Evolutionary conservation across 2,113 vertebrate species (phyloP), one percentile per base, ranked within the genome.

Genomic region (Opisthocomus hoazin): DNA sequence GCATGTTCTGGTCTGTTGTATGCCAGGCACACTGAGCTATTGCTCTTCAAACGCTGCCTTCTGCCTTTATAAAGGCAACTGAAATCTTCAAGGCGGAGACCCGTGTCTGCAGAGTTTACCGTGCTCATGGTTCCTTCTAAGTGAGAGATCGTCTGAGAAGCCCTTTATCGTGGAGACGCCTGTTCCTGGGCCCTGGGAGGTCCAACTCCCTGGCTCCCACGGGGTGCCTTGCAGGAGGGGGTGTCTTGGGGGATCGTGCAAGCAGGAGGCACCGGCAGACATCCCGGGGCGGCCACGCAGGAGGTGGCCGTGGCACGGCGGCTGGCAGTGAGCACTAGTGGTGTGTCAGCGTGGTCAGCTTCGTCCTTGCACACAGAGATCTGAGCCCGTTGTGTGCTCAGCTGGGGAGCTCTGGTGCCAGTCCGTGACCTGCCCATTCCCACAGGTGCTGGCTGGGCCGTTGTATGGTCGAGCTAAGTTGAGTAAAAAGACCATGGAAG

Each of bases 361-460:
- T 45, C 8, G 1, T 46, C 75, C 39, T 39, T 1, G 10, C 21
- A 13, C 15, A 50, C 1, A 4, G 46, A 27, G 41, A 22, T 12
- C 15, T 3, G 20, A 41, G 58, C 58, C 39, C 0, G 1, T 17
- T 20, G n/a, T 12, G 39, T 14, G 27, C 46, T 27, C 26, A 3
- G 48, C 5, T 0, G 2, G 27, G 32, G 54, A 50, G 80, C 48
- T 69, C 29, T 32, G 6, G 21, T 4, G n/a, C 20, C 1, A 0
- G 20, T 19, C 74, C 4, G 0, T 10, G 56, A 41, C 63, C 50
- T 34, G 13, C 53, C 60, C 2, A 3, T 60, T 50, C 64, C 48
- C 46, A 14, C 21, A 3, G 27, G n/a, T 12, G 34, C 64, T 41
- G 53, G 8, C 43, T 39, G 36, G 19, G 22, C 48, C 1, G 0